Base-by-base conservation (phyloP, 2,113 vertebrate species). In the Dinomys branickii region DNA sequence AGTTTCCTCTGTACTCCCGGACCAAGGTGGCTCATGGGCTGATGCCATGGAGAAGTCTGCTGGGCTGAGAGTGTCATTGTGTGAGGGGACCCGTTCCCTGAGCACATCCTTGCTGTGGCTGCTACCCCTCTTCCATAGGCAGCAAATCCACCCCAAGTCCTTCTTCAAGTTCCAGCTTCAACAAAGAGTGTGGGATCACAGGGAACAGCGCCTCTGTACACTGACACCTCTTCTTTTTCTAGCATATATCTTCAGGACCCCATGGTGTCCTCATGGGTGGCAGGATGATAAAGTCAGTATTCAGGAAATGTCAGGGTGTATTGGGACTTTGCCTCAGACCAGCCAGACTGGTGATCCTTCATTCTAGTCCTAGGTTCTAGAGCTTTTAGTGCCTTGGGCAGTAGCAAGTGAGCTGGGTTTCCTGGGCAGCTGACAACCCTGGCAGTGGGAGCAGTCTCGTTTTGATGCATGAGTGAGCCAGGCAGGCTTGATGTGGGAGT, bases 281-380 rank as follows among this genome's bases (percentile, higher is more conserved):
- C 35, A 89, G 58, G 59, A 87, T 65, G 75, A 95, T 59, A 14
- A 22, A 8, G 65, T 90, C 90, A 92, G 17, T 89, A 65, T 82
- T 91, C 95, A 59, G 90, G 24, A 85, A 95, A 35, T 85, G 83
- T 95, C 69, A 83, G 82, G 63, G 6, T 81, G 52, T 71, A 33
- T 78, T 97, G 94, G 88, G 84, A 77, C 33, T 96, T 73, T 0
- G 0, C 41, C 75, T 96, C 97, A 81, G 67, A 88, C 87, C n/a
- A 47, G 2, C 65, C 11, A 38, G 28, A 38, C 1, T 89, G 24
- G 80, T 61, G 41, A 59, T 56, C 22, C 47, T 83, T 58, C 16
- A 14, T 65, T 82, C 82, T 11, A 8, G 10, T 94, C 95, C 86
- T 94, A 47, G 19, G 67, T 2, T 52, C 65, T 59, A 41, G 80